Evolutionary conservation across 2,797 vertebrate species (phyloP).

Genomic region (Toxotes lorentzi): DNA sequence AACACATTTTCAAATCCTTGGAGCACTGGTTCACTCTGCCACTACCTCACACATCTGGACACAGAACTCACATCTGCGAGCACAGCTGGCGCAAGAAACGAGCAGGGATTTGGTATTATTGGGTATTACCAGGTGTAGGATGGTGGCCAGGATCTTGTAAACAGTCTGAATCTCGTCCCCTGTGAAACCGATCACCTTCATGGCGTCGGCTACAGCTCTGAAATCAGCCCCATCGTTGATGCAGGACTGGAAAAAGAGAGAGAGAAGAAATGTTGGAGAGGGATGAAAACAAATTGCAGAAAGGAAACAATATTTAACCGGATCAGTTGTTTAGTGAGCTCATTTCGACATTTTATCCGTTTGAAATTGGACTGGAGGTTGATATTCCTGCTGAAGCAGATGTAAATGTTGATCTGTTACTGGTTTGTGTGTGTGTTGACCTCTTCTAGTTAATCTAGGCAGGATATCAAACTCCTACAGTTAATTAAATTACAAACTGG

Average conservation of each 20-base stretch:
- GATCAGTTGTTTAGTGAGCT: neutral
- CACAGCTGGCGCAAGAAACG: neutral
- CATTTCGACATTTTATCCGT: neutral
- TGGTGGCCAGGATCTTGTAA: slow-evolving; percentile 95
- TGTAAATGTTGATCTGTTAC: no score
- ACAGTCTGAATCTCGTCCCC: slow-evolving; percentile 95
- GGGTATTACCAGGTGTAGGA: slow-evolving; percentile 93
- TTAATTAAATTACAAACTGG: slow-evolving; percentile 35
- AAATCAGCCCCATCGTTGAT: slow-evolving; percentile 94
- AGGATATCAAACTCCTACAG: slow-evolving; percentile 8
- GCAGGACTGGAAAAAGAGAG: slow-evolving; percentile 84
- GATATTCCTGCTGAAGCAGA: no score
- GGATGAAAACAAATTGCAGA: neutral
- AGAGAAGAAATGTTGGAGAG: neutral
- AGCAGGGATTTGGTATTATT: slow-evolving; percentile 14
- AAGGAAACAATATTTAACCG: neutral
- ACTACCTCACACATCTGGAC: neutral
- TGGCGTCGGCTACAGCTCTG: slow-evolving; percentile 95
- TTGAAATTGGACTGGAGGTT: neutral
- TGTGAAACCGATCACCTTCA: slow-evolving; percentile 98
- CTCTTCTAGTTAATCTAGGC: neutral
- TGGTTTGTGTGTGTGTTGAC: no score
- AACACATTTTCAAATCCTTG: neutral
- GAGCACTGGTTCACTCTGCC: neutral
- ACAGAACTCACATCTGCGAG: neutral